Evolutionary conservation across 2,888 invertebrate genomes (phyloP), one percentile per base, ranked within the genome.

Genomic region (Chalcosyrphus nemorum): DNA sequence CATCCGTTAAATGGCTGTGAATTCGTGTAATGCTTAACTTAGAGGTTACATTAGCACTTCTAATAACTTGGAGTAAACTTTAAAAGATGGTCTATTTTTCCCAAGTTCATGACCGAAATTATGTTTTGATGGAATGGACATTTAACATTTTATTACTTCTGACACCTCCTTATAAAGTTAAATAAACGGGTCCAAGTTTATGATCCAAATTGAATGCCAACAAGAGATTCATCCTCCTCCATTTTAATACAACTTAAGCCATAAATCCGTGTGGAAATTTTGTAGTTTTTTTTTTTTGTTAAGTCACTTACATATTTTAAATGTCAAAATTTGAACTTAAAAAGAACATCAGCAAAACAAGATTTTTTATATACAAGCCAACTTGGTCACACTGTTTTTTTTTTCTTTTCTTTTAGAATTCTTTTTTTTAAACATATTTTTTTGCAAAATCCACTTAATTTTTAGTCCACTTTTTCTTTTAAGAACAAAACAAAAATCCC

Each of bases 261-360:
- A 32, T 32, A 9, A 32, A 32, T 52, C 27, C 52, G 13, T 54
- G 54, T 6, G 27, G 2, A 13, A 50, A 6, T 2, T 54, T 9
- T 11, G 4, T 17, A 0, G 15, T 6, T 13, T 24, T 2, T 5
- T 27, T 13, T 27, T 11, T 11, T 11, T 32, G 4, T 54, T 17
- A 17, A 54, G 43, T 29, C 45, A 61, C 61, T 61, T 61, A 61
- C 45, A 29, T 24, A n/a, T 41, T 41, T 15, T n/a, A 13, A 29
- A n/a, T 24, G 11, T 41, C 9, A 15, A 15, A 43, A 29, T 6
- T 24, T 17, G 43, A 54, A 68, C 4, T 47, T 19, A 21, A 35
- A 19, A 54, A 17, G 41, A 66, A 41, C n/a, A 38, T 17, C 43
- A n/a, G 65, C 24, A 65, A 50, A 9, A 24, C 19, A 35, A 38